phyloP scores from a whole-genome alignment of 1,140 invertebrate species.

The Camponotus vicinus region DNA sequence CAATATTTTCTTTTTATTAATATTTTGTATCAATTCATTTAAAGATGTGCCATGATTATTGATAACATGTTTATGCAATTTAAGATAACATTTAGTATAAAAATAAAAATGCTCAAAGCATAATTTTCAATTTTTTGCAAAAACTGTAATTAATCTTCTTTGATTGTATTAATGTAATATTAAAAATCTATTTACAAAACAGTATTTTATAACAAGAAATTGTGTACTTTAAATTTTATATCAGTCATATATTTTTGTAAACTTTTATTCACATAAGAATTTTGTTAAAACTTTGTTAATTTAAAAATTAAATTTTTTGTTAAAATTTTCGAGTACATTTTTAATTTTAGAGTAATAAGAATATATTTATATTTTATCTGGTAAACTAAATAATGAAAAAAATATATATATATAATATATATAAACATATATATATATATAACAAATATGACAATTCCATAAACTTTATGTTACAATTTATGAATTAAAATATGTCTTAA shows the following conservation, averaged over 20 bases:
- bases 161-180: not conserved
- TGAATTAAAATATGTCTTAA: constrained; percentile 63
- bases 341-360: constrained; percentile 29
- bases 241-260: not conserved
- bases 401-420: not conserved
- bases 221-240: constrained; percentile 2
- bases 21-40: constrained; percentile 38
- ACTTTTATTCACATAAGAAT: constrained; percentile 9
- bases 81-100: constrained; percentile 42
- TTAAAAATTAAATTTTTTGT: not conserved
- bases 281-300: not conserved
- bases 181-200: not conserved
- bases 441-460: constrained; percentile 11
- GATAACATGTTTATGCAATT: constrained; percentile 31
- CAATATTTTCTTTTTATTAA: constrained; percentile 44
- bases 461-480: constrained; percentile 13
- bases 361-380: constrained; percentile 12
- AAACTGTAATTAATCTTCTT: constrained; percentile 20
- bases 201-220: not conserved
- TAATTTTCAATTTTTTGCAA: constrained; percentile 27
- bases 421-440: constrained; percentile 8
- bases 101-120: constrained; percentile 21
- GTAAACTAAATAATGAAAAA: not conserved
- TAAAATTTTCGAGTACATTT: not conserved
- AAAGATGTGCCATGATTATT: constrained; percentile 63